Percentiles rank a stretch among this genome's conserved stretches.
Evolutionary conservation across 2,888 invertebrate genomes (phyloP).

Genomic region (Belgica antarctica): DNA sequence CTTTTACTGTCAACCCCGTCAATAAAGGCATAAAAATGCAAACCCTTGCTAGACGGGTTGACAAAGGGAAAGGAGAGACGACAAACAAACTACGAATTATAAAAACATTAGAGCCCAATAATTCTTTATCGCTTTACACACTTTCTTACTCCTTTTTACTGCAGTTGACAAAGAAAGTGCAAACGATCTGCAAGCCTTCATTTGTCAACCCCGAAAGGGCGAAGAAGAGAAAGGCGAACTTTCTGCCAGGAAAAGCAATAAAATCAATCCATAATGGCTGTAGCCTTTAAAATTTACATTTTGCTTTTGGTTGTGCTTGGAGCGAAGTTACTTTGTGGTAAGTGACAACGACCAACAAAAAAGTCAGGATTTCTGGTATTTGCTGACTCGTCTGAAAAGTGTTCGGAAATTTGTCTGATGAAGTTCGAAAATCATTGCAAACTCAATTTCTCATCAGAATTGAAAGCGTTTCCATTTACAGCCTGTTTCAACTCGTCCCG

Average conservation of each 20-base stretch:
- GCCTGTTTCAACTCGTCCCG: background rate
- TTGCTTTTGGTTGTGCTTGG: too few species aligned
- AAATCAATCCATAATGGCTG: background rate
- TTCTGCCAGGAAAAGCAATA: too few species aligned
- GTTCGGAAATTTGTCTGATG: too few species aligned
- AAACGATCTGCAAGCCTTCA: background rate
- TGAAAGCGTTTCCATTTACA: background rate
- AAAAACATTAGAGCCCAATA: conserved; percentile 43
- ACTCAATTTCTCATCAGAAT: too few species aligned
- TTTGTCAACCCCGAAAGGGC: conserved; percentile 3
- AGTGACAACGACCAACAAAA: background rate
- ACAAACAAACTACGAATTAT: too few species aligned
- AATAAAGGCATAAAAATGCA: conserved; percentile 22
- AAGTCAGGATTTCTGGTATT: background rate
- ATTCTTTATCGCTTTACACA: conserved; percentile 40
- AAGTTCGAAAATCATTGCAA: background rate
- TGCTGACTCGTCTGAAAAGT: background rate
- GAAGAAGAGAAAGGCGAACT: background rate
- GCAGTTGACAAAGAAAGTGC: background rate
- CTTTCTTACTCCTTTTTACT: conserved; percentile 30
- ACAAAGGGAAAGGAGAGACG: background rate
- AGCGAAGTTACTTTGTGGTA: conserved; percentile 3
- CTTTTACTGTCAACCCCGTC: conserved; percentile 6
- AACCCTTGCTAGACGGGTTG: conserved; percentile 6
- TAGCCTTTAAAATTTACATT: background rate